phyloP scores from a whole-genome alignment of 2,113 vertebrate genomes.

The Trematomus loennbergii region DNA sequence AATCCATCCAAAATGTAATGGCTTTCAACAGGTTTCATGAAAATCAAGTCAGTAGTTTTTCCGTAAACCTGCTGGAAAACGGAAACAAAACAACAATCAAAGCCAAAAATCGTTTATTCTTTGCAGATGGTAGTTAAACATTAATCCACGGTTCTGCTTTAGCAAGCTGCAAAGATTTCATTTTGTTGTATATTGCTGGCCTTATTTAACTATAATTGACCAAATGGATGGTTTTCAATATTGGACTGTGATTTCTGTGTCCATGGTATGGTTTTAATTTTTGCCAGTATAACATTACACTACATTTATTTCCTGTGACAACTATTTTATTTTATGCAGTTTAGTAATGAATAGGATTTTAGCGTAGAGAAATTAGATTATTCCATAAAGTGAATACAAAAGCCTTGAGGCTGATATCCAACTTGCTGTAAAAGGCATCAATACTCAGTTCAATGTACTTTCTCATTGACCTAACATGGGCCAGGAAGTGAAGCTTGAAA shows the following conservation, averaged over 20 bases:
- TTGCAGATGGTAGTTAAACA: no score
- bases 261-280: conserved; percentile 32
- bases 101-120: no score
- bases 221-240: not conserved
- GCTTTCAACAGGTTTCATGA: no score
- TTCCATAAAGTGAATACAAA: not conserved
- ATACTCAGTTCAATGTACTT: conserved; percentile 67
- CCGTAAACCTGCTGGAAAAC: no score
- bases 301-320: not conserved
- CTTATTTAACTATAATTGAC: conserved; percentile 7
- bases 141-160: no score
- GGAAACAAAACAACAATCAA: no score
- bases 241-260: conserved; percentile 3
- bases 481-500: conserved; percentile 79
- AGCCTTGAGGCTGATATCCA: conserved; percentile 41
- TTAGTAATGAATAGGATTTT: conserved; percentile 44
- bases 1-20: no score
- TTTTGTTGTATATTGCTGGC: conserved; percentile 42
- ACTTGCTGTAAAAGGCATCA: conserved; percentile 53
- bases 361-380: conserved; percentile 50
- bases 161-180: not conserved
- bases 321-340: conserved; percentile 25
- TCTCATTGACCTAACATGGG: conserved; percentile 73
- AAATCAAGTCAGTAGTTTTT: no score
- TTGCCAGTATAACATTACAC: not conserved